Conservation (phyloP, 2,888 invertebrate species). For the Sesia bembeciformis region DNA sequence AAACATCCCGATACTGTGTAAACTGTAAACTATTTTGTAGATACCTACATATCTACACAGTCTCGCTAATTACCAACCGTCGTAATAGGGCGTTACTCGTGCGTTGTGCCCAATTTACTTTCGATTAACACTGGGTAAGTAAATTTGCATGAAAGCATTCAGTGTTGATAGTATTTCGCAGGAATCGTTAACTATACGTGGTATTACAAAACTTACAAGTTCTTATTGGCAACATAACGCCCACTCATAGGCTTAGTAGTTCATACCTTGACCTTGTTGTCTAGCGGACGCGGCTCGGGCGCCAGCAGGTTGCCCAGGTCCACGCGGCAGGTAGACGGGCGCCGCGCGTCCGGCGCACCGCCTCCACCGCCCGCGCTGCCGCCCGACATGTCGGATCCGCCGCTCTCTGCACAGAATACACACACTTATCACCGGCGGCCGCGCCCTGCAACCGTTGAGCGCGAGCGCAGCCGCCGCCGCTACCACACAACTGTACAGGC, state of each 20-base stretch:
- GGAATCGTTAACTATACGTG: too few species aligned
- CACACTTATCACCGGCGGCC: not conserved
- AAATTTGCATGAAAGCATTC: too few species aligned
- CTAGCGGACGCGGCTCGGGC: conserved; percentile 78
- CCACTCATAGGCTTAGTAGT: not conserved
- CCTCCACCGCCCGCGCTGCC: conserved; percentile 22
- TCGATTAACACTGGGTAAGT: too few species aligned
- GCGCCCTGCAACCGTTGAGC: conserved; percentile 8
- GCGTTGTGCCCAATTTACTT: too few species aligned
- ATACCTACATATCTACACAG: too few species aligned
- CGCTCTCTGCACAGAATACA: conserved; percentile 58
- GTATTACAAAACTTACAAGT: too few species aligned
- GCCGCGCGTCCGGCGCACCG: conserved; percentile 28
- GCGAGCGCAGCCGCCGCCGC: conserved; percentile 14
- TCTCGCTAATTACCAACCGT: too few species aligned
- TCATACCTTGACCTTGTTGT: conserved; percentile 84
- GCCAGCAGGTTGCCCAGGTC: conserved; percentile 78
- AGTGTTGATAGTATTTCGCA: too few species aligned
- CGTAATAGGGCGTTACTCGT: too few species aligned
- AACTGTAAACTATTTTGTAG: too few species aligned
- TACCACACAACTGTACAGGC: conserved; percentile 4
- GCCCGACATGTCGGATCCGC: conserved; percentile 20
- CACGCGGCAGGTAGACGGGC: conserved; percentile 67
- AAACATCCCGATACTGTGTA: too few species aligned
- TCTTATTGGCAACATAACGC: too few species aligned